phyloP scores from a whole-genome alignment of 2,888 invertebrate genomes.

The Dendrolimus pini region DNA sequence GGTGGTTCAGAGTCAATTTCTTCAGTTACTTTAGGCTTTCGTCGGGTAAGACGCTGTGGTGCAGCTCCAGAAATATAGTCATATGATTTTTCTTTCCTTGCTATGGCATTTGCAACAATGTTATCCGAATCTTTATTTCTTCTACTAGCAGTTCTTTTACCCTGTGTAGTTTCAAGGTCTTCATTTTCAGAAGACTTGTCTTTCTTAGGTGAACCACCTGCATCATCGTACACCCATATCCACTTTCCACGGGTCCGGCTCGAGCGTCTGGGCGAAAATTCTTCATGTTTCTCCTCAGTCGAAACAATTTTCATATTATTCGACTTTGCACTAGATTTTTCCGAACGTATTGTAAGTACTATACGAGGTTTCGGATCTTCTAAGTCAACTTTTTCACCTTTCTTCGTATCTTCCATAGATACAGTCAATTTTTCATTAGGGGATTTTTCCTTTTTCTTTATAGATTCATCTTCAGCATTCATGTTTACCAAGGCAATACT shows the following conservation, averaged over 20 bases:
- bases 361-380: slow-evolving; percentile 76
- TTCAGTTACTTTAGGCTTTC: slow-evolving; percentile 80
- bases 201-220: slow-evolving; percentile 37
- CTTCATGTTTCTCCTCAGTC: slow-evolving; percentile 60
- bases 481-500: slow-evolving; percentile 26
- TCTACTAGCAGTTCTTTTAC: slow-evolving; percentile 80
- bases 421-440: slow-evolving; percentile 35
- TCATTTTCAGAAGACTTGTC: slow-evolving; percentile 55
- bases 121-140: slow-evolving; percentile 80
- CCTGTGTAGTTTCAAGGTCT: slow-evolving; percentile 46
- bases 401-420: slow-evolving; percentile 42
- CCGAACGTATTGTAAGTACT: slow-evolving; percentile 79
- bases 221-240: slow-evolving; percentile 57
- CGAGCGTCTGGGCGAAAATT: slow-evolving; percentile 50
- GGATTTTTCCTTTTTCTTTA: slow-evolving; percentile 50
- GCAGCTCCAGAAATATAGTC: slow-evolving; percentile 58
- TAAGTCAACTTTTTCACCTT: slow-evolving; percentile 39
- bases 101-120: slow-evolving; percentile 82
- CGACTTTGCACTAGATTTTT: slow-evolving; percentile 72
- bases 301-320: slow-evolving; percentile 72
- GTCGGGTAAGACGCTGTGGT: slow-evolving; percentile 55
- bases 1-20: slow-evolving; percentile 79
- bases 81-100: slow-evolving; percentile 83
- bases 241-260: slow-evolving; percentile 49
- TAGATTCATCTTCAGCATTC: slow-evolving; percentile 48